Conservation (phyloP, 2,113 vertebrate genomes). For the rat (Rattus norvegicus) region DNA sequence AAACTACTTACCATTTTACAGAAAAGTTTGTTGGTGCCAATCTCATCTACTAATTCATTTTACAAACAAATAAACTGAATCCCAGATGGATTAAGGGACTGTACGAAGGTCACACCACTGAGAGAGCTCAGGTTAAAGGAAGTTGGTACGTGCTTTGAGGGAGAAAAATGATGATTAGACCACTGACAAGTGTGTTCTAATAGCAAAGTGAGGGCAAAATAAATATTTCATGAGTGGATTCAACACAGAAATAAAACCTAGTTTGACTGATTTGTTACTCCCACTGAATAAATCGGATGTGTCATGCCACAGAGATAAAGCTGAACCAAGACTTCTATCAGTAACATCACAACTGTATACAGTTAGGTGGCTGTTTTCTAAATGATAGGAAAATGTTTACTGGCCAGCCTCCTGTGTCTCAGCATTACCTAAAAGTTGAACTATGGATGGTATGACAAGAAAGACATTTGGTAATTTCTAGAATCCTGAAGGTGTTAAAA, state of each 20-base stretch:
- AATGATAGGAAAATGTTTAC: constrained; percentile 51
- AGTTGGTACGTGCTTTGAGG: constrained; percentile 34
- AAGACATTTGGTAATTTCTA: constrained; percentile 72
- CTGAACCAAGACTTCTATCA: constrained; percentile 51
- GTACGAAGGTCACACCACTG: background rate
- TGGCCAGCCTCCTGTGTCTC: constrained; percentile 32
- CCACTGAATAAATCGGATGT: background rate
- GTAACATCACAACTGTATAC: constrained; percentile 33
- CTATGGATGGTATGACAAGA: constrained; percentile 71
- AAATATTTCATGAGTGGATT: constrained; percentile 7
- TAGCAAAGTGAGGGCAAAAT: background rate
- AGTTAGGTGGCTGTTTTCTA: constrained; percentile 12
- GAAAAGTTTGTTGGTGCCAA: background rate
- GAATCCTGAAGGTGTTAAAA: constrained; percentile 72
- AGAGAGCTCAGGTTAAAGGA: background rate
- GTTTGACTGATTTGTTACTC: constrained; percentile 20
- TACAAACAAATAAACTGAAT: constrained; percentile 18
- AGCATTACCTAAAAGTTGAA: constrained; percentile 71
- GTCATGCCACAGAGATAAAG: background rate
- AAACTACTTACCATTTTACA: background rate
- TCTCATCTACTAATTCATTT: background rate
- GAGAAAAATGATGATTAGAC: background rate
- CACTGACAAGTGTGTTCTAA: constrained; percentile 32
- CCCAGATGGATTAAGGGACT: background rate
- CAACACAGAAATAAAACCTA: background rate